These are phyloP conservation scores for Phortica variegata DNA, from an alignment of 1,140 invertebrate genomes.

Conservation along the genomic window DNA sequence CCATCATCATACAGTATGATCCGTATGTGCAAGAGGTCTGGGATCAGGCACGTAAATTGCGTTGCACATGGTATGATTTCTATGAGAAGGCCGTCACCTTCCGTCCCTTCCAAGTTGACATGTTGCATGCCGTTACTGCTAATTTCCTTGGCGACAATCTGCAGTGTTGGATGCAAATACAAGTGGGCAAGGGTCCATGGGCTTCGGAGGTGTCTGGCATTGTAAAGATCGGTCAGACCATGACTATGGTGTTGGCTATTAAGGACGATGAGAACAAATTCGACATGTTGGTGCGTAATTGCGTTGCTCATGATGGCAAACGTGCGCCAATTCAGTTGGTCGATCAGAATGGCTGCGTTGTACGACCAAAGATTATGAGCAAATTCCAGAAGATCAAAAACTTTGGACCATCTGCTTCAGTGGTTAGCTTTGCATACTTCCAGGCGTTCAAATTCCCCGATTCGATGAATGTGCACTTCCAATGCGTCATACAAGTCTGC, in stretches of 20 bases:
- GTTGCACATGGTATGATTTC: constrained; percentile 93
- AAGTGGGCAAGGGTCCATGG: constrained; percentile 92
- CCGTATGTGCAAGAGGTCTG: constrained; percentile 91
- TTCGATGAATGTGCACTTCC: constrained; percentile 96
- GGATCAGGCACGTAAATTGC: constrained; percentile 81
- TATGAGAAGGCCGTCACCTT: constrained; percentile 94
- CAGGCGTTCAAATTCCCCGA: constrained; percentile 96
- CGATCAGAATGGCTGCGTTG: constrained; percentile 88
- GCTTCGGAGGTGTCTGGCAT: constrained; percentile 92
- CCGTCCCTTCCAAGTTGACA: constrained; percentile 90
- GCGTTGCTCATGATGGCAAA: constrained; percentile 91
- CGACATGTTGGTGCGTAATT: constrained; percentile 91
- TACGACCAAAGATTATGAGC: constrained; percentile 90
- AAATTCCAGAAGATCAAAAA: constrained; percentile 96
- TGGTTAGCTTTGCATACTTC: constrained; percentile 93
- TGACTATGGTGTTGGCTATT: constrained; percentile 94
- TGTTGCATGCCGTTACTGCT: constrained; percentile 89
- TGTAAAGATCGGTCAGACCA: constrained; percentile 93
- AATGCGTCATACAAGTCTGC: constrained; percentile 94
- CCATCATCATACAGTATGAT: constrained; percentile 93
- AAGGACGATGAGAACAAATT: constrained; percentile 96
- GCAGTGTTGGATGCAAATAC: constrained; percentile 96
- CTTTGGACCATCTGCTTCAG: constrained; percentile 89
- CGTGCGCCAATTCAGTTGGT: constrained; percentile 89
- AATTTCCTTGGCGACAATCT: constrained; percentile 94